Conservation (phyloP, 1,140 invertebrate species). For the Pachypsylla venusta region DNA sequence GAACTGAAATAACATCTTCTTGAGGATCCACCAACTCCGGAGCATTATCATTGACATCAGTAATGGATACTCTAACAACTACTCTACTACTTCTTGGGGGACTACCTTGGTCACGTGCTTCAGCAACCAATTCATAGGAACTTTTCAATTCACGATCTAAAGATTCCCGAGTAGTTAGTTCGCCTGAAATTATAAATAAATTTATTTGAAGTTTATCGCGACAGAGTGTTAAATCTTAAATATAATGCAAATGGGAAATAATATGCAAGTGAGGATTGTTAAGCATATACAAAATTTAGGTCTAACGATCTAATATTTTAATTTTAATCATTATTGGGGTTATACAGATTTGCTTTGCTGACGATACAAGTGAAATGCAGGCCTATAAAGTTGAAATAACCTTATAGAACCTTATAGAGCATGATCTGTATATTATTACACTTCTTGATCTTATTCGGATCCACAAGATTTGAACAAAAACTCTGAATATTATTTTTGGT, state of each 20-base stretch:
- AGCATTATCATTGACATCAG: conserved; percentile 81
- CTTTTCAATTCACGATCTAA: conserved; percentile 69
- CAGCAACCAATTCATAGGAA: conserved; percentile 63
- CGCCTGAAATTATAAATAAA: conserved; percentile 41
- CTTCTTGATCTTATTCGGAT: too few relatives aligned
- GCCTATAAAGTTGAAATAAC: too few relatives aligned
- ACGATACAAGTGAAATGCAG: too few relatives aligned
- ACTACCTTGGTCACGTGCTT: conserved; percentile 70
- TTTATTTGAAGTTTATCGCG: not conserved
- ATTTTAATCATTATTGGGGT: not conserved
- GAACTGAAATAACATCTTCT: conserved; percentile 69
- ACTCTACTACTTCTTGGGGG: conserved; percentile 57
- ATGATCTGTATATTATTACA: too few relatives aligned
- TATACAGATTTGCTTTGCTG: too few relatives aligned
- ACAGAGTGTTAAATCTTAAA: too few relatives aligned
- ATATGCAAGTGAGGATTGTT: not conserved
- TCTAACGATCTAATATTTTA: not conserved
- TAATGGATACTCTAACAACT: conserved; percentile 52
- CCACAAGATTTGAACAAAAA: too few relatives aligned
- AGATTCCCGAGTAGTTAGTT: conserved; percentile 61
- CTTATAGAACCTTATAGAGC: too few relatives aligned
- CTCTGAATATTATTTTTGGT: too few relatives aligned
- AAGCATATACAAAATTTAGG: not conserved
- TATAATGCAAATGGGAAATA: not conserved
- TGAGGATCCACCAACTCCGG: conserved; percentile 75